A percentile compares a stretch with the other conserved stretches of the same genome.
These are phyloP conservation scores for Aurelia sp. DNA, from an alignment of 30 jellyfish, hydroid and myxozoan species.

Conservation along the genomic window DNA sequence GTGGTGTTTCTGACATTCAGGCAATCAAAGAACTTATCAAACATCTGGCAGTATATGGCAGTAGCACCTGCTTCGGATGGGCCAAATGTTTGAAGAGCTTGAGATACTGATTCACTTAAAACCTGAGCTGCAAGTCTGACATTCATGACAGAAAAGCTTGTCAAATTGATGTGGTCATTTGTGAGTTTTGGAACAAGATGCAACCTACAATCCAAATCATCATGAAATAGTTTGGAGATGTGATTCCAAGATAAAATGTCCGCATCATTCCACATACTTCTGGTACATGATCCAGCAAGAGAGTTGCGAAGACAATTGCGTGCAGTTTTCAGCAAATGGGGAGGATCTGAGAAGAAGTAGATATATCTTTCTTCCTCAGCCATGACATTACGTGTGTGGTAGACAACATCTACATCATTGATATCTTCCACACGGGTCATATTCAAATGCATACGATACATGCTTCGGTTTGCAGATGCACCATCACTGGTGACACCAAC, in stretches of 20 bases:
- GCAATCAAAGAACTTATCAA: too few species aligned
- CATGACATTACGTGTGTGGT: slow-evolving; percentile 36
- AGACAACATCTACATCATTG: slow-evolving; percentile 26
- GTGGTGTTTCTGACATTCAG: too few species aligned
- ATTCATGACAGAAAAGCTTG: too few species aligned
- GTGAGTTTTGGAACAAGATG: too few species aligned
- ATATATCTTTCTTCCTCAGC: slow-evolving; percentile 20
- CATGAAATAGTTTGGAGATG: not conserved
- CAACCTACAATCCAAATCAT: too few species aligned
- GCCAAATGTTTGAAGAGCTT: too few species aligned
- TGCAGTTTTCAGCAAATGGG: not conserved
- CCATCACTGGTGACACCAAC: slow-evolving; percentile 63
- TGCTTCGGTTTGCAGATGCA: slow-evolving; percentile 45
- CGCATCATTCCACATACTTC: slow-evolving; percentile 50
- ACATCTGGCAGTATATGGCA: too few species aligned
- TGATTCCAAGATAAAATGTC: slow-evolving; percentile 25
- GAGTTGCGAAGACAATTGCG: slow-evolving; percentile 33
- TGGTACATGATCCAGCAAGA: slow-evolving; percentile 1
- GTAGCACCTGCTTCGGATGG: too few species aligned
- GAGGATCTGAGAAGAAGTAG: slow-evolving; percentile 41
- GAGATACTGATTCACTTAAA: too few species aligned
- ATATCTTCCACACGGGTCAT: slow-evolving; percentile 11
- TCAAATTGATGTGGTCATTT: too few species aligned
- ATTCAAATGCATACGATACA: slow-evolving; percentile 28
- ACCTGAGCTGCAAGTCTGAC: too few species aligned